A percentile compares a stretch with the other conserved stretches of the same genome.
These are phyloP conservation scores for Calidris pugnax DNA, from an alignment of 2,113 vertebrate species.

Conservation along the genomic window DNA sequence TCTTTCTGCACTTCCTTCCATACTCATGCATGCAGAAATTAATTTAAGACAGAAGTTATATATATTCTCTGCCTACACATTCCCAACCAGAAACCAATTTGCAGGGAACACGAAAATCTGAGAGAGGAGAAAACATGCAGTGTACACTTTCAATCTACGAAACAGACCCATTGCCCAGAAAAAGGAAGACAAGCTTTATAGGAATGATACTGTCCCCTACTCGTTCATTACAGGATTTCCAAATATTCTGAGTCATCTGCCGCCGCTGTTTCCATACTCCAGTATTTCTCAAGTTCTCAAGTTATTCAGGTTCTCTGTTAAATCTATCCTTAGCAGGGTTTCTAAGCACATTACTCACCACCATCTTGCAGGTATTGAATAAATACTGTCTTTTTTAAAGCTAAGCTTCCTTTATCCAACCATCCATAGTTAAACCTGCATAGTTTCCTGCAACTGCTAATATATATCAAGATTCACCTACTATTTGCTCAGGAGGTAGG, in stretches of 20 bases:
- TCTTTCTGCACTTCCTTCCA: background rate
- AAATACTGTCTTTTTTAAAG: background rate
- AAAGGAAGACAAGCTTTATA: background rate
- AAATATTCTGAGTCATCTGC: background rate
- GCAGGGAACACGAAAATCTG: background rate
- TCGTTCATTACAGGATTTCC: background rate
- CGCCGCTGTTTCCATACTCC: background rate
- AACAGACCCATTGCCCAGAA: background rate
- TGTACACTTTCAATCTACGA: background rate
- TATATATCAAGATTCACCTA: background rate
- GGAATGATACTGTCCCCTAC: background rate
- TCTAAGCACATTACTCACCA: background rate
- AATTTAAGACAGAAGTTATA: background rate
- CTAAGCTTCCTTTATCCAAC: background rate
- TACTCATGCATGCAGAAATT: rapidly evolving
- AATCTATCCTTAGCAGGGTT: background rate
- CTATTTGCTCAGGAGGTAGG: background rate
- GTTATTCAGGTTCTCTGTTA: background rate
- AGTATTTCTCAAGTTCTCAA: background rate
- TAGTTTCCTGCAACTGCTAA: background rate
- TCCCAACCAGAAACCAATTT: background rate
- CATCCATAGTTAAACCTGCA: background rate
- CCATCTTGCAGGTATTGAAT: background rate
- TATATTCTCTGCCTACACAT: background rate
- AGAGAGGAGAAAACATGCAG: background rate